Base-by-base conservation (phyloP, 1,140 invertebrate species). In the Apis dorsata region DNA sequence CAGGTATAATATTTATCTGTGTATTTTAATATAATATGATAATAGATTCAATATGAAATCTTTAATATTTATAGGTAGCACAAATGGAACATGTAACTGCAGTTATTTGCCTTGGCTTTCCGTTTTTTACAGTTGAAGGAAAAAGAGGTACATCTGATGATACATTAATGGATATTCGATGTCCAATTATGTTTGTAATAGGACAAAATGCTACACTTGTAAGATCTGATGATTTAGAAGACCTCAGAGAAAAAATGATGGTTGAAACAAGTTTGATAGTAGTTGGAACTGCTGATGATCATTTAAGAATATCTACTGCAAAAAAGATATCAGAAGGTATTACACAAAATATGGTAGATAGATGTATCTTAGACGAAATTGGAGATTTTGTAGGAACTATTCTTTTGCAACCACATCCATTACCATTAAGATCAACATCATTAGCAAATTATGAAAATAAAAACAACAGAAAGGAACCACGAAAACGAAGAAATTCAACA, bases 321-420 rank as follows among this genome's bases (percentile, higher is more conserved):
- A 97, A 97, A 90, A 96, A 96, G 75, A 95, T 96, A 84, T 92
- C 94, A 9, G 96, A 98, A 83, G 95, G 96, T 59, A 95, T 98
- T 24, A 98, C 97, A 0, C 97, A 98, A 90, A 94, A 95, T 51
- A 97, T 98, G 94, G 97, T 98, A 1, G 97, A 98, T 91, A 94
- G 96, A 63, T 96, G 96, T 91, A 96, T 98, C 75, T 91, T 97
- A 83, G 96, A 96, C 85, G 95, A 96, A 89, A 93, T 96, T 53
- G 95, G 94, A 1, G 95, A 96, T 73, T 96, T 96, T 91, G 90
- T 96, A 1, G 95, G 94, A 21, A 94, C 93, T 28, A 94, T 96
- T 34, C 86, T 96, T 34, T 86, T 94, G 15, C 95, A 96, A 85
- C 95, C 95, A 7, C 95, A 95, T 84, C 95, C 95, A 10, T 90